Evolutionary conservation across 2,797 vertebrate species (phyloP).

Genomic region (Carapus acus): DNA sequence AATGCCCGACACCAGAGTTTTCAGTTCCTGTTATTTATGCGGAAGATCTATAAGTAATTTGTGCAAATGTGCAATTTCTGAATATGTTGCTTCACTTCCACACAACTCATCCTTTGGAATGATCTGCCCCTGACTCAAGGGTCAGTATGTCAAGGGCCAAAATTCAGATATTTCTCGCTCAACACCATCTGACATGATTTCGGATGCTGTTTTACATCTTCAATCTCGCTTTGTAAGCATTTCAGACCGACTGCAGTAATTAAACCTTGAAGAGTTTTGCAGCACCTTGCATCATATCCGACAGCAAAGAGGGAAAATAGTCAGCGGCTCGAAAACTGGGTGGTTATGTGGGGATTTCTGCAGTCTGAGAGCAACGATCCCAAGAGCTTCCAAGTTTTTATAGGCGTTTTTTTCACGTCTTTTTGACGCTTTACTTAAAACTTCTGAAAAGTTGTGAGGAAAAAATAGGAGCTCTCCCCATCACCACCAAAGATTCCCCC

Average conservation of each 20-base stretch:
- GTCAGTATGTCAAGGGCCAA: not conserved
- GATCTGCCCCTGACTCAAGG: too few species aligned
- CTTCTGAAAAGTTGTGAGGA: not conserved
- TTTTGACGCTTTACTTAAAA: not conserved
- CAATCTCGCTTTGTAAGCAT: slow-evolving; percentile 2
- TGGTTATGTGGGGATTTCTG: slow-evolving; percentile 17
- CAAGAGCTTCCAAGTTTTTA: slow-evolving; percentile 14
- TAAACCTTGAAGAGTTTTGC: slow-evolving; percentile 10
- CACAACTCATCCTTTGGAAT: not conserved
- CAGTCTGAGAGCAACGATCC: slow-evolving; percentile 10
- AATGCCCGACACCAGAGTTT: too few species aligned
- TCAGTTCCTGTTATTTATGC: too few species aligned
- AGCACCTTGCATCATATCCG: slow-evolving; percentile 13
- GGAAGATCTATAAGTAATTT: too few species aligned
- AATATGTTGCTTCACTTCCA: not conserved
- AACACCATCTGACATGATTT: not conserved
- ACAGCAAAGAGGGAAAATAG: slow-evolving; percentile 17
- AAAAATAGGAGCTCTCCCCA: not conserved
- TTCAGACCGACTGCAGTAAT: slow-evolving; percentile 20
- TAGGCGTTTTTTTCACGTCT: slow-evolving; percentile 4
- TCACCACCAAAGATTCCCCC: not conserved
- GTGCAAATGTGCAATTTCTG: too few species aligned
- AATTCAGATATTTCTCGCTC: not conserved
- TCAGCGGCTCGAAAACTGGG: not conserved
- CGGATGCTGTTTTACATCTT: slow-evolving; percentile 3